Percentiles rank a stretch among this genome's conserved stretches.
Conservation (phyloP, 2,888 invertebrate genomes). For the Theretra japonica region DNA sequence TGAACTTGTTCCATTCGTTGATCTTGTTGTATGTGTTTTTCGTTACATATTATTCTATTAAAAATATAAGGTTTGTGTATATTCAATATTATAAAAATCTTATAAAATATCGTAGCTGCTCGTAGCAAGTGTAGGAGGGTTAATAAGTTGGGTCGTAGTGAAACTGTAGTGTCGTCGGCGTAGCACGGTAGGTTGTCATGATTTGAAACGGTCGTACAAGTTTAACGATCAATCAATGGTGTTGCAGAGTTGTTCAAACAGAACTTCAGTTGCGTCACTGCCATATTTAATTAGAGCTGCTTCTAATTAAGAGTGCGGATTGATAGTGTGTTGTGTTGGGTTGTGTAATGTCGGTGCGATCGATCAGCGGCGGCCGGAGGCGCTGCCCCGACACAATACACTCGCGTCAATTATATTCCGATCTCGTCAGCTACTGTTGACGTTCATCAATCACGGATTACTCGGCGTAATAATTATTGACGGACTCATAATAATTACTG, state of each 20-base stretch:
- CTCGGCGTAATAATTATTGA: constrained; percentile 76
- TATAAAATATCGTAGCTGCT: constrained; percentile 5
- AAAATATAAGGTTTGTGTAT: background rate
- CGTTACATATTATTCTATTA: background rate
- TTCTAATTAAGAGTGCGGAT: constrained; percentile 69
- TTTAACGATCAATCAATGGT: constrained; percentile 49
- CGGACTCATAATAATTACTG: constrained; percentile 60
- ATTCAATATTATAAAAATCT: background rate
- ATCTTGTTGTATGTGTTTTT: background rate
- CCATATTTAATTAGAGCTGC: constrained; percentile 66
- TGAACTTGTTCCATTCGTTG: background rate
- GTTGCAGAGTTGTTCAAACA: constrained; percentile 54
- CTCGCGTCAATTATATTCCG: constrained; percentile 68
- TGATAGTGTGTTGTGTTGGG: constrained; percentile 52
- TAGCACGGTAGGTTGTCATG: constrained; percentile 43
- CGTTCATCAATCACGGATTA: constrained; percentile 78
- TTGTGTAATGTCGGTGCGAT: constrained; percentile 56
- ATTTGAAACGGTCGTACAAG: constrained; percentile 36
- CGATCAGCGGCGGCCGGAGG: constrained; percentile 54
- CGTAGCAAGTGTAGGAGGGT: constrained; percentile 18
- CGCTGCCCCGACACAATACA: constrained; percentile 58
- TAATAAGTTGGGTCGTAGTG: background rate
- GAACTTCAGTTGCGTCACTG: constrained; percentile 62
- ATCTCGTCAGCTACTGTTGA: constrained; percentile 68
- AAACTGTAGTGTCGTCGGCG: constrained; percentile 31